phyloP scores from a whole-genome alignment of 1,140 invertebrate genomes.

The Linepithema humile region DNA sequence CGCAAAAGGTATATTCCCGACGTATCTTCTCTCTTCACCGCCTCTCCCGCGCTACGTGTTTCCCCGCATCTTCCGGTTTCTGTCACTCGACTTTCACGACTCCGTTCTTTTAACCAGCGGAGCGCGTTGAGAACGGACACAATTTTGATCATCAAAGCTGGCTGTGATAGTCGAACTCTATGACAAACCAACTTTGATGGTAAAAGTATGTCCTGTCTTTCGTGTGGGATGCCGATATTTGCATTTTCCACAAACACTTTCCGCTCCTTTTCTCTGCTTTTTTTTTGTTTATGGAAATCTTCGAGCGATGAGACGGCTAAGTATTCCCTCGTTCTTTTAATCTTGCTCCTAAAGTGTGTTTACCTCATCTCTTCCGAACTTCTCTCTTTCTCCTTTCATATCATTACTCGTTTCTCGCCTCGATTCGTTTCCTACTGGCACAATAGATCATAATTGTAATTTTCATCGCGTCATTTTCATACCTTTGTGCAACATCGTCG shows the following conservation, averaged over 20 bases:
- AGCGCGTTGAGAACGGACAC: slow-evolving; percentile 77
- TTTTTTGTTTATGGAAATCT: slow-evolving; percentile 20
- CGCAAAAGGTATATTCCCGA: slow-evolving; percentile 77
- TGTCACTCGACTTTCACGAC: background rate
- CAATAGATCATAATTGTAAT: background rate
- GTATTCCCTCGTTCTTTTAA: slow-evolving; percentile 19
- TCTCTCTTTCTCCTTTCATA: background rate
- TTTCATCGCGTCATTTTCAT: slow-evolving; percentile 5
- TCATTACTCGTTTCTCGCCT: background rate
- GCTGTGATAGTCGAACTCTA: slow-evolving; percentile 91
- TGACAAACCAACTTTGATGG: slow-evolving; percentile 92
- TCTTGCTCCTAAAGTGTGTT: background rate
- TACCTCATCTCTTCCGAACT: background rate
- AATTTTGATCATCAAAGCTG: slow-evolving; percentile 93
- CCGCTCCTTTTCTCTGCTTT: background rate
- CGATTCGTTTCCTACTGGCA: background rate
- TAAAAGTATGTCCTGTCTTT: slow-evolving; percentile 83
- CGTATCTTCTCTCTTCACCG: background rate
- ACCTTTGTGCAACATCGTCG: slow-evolving; percentile 14
- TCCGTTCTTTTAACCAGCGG: background rate
- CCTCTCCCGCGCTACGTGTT: background rate
- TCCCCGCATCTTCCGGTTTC: background rate
- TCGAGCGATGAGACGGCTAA: slow-evolving; percentile 7
- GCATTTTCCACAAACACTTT: background rate
- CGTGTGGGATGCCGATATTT: background rate